phyloP scores from a whole-genome alignment of 2,888 invertebrate genomes.

The Mesorhabditis belari region DNA sequence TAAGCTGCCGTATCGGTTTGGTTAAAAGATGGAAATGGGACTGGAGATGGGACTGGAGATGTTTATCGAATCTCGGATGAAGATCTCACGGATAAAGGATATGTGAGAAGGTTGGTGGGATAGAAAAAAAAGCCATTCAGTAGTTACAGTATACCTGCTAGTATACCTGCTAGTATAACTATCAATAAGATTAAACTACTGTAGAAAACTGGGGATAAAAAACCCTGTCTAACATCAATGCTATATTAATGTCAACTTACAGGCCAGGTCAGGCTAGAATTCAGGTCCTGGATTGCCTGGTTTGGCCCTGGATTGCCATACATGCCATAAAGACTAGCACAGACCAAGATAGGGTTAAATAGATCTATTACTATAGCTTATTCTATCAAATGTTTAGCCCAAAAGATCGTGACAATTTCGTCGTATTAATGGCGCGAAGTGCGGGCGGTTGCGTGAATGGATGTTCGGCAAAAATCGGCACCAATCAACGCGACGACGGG shows the following conservation, averaged over 20 bases:
- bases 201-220: no score
- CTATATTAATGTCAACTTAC: no score
- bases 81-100: constrained; percentile 24
- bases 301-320: no score
- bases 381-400: no score
- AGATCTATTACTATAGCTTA: no score
- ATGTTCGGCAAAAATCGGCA: background rate
- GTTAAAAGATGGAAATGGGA: constrained; percentile 14
- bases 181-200: no score
- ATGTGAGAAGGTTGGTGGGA: constrained; percentile 9
- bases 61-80: constrained; percentile 29
- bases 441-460: background rate
- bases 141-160: background rate
- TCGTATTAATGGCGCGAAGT: background rate
- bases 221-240: no score
- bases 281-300: no score
- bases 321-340: no score
- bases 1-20: constrained; percentile 17
- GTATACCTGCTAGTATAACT: background rate
- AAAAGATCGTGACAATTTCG: background rate
- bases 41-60: no score
- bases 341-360: no score
- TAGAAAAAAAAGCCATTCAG: background rate
- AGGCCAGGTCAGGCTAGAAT: no score
- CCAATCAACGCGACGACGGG: background rate